Conservation (phyloP, 2,888 invertebrate genomes). For the Tipula lateralis region DNA sequence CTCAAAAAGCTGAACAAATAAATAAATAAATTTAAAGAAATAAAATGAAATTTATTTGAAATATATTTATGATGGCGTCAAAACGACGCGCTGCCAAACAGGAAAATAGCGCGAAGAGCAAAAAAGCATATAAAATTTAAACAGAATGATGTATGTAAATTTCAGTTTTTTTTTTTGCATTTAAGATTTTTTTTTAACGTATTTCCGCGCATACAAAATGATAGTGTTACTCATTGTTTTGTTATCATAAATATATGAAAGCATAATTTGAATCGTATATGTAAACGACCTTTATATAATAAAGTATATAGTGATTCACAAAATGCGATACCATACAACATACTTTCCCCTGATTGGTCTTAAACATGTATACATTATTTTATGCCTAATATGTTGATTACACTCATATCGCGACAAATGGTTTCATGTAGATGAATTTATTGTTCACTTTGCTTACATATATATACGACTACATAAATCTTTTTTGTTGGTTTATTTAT, state of each 20-base stretch:
- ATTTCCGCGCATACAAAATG: not conserved
- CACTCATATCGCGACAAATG: not conserved
- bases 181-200: not conserved
- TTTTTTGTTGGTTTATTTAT: not conserved
- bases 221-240: slow-evolving; percentile 13
- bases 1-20: not conserved
- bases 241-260: not conserved
- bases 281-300: not conserved
- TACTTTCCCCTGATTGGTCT: not conserved
- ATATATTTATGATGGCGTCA: slow-evolving; percentile 32
- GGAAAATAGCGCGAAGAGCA: slow-evolving; percentile 32
- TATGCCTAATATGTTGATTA: not conserved
- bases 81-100: slow-evolving; percentile 33
- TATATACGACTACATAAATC: not conserved
- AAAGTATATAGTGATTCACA: not conserved
- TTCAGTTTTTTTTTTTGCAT: not conserved
- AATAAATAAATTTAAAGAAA: not conserved
- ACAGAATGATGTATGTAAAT: not conserved
- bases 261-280: not conserved
- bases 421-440: not conserved
- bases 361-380: not conserved
- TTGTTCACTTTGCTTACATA: not conserved
- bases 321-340: not conserved
- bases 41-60: slow-evolving; percentile 11
- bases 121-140: not conserved